A percentile compares a stretch with the other conserved stretches of the same genome.
These are phyloP conservation scores for Stictonetta naevosa DNA, from an alignment of 2,113 vertebrate genomes.

Conservation along the genomic window DNA sequence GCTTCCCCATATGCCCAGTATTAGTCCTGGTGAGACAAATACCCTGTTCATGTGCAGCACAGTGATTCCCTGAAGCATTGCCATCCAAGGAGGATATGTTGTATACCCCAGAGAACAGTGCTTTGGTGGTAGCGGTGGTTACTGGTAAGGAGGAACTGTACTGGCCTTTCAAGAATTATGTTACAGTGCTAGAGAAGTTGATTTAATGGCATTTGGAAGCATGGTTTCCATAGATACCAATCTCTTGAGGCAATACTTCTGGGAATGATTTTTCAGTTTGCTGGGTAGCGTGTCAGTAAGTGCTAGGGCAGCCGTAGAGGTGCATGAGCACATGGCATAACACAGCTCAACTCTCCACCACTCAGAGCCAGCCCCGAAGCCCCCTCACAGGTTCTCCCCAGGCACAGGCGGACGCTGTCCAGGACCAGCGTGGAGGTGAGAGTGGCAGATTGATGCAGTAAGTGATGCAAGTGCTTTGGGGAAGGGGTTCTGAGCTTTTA, in stretches of 20 bases:
- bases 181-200: not conserved
- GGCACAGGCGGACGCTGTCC: not conserved
- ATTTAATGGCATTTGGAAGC: slow-evolving; percentile 10
- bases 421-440: not conserved
- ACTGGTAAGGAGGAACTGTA: not conserved
- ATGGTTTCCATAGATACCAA: slow-evolving; percentile 62
- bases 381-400: not conserved
- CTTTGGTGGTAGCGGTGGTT: not conserved
- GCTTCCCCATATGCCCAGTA: slow-evolving; percentile 49
- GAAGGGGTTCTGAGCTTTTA: not conserved
- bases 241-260: not conserved
- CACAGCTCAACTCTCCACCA: not conserved
- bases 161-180: not conserved
- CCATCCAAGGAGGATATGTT: not conserved
- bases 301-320: not conserved
- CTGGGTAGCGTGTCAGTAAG: not conserved
- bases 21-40: not conserved
- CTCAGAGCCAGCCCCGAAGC: not conserved
- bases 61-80: rapidly evolving
- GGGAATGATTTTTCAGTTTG: not conserved
- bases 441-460: not conserved
- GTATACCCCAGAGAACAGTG: rapidly evolving
- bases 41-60: rapidly evolving
- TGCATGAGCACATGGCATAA: not conserved
- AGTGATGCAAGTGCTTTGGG: not conserved